A percentile compares a stretch with the other conserved stretches of the same genome.
Conservation (phyloP, 2,797 vertebrate species). For the Siniperca obscura region DNA sequence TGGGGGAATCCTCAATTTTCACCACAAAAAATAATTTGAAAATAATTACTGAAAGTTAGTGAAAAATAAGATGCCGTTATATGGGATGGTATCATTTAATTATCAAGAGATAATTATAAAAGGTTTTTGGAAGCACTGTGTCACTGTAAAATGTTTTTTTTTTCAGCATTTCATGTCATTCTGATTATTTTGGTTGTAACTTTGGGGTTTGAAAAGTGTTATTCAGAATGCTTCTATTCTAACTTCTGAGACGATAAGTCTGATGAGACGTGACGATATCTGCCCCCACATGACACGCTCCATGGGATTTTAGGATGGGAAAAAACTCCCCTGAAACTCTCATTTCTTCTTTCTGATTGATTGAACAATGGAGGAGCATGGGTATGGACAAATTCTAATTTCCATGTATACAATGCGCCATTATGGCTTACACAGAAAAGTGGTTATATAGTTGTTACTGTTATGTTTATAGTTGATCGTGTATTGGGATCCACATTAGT, state of each 20-base stretch:
- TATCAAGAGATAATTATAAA: not conserved
- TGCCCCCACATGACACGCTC: not conserved
- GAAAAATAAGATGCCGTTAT: not conserved
- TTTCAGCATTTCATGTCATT: not conserved
- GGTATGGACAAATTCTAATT: not conserved
- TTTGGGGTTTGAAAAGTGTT: not conserved
- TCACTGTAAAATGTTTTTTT: not conserved
- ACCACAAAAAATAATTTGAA: not conserved
- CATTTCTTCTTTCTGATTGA: slow-evolving; percentile 16
- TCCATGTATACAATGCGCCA: not conserved
- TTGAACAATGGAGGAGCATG: not conserved
- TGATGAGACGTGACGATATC: not conserved
- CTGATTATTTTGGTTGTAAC: not conserved
- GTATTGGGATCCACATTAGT: not conserved
- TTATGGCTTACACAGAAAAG: not conserved
- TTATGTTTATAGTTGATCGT: not conserved
- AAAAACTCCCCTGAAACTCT: not conserved
- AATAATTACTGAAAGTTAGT: too few relatives aligned
- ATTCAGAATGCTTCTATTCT: not conserved
- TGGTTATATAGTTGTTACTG: not conserved
- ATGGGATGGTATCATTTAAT: not conserved
- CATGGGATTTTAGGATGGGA: not conserved
- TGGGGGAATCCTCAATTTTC: not conserved
- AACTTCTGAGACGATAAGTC: not conserved
- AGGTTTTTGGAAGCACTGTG: not conserved